Evolutionary conservation across 2,888 invertebrate genomes (phyloP).

Genomic region (Hydraecia micacea): DNA sequence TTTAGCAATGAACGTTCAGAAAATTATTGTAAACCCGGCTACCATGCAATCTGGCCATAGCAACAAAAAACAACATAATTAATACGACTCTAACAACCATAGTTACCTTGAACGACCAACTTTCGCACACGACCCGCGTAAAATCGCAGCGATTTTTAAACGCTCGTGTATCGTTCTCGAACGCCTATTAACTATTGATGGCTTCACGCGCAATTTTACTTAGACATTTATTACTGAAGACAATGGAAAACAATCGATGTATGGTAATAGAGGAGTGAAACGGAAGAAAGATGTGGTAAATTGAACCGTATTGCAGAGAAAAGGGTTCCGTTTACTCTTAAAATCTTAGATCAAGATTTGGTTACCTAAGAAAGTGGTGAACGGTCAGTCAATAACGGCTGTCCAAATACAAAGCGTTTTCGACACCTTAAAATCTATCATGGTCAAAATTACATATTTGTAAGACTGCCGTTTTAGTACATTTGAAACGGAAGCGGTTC

Average conservation of each 20-base stretch:
- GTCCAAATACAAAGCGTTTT: too few relatives aligned
- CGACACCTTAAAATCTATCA: too few relatives aligned
- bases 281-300: conserved; percentile 51
- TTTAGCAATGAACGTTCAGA: not conserved
- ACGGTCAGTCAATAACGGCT: too few relatives aligned
- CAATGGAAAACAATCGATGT: conserved; percentile 70
- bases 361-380: too few relatives aligned
- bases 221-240: conserved; percentile 69
- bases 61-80: conserved; percentile 25
- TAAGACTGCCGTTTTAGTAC: too few relatives aligned
- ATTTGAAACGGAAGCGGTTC: too few relatives aligned
- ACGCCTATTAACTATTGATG: conserved; percentile 65
- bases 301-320: not conserved
- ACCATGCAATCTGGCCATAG: conserved; percentile 4
- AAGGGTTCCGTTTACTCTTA: conserved; percentile 45
- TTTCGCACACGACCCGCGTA: conserved; percentile 58
- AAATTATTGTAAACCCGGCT: not conserved
- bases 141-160: conserved; percentile 64
- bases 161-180: conserved; percentile 61
- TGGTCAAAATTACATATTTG: too few relatives aligned
- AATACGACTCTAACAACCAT: conserved; percentile 19
- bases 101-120: conserved; percentile 33
- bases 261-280: conserved; percentile 68
- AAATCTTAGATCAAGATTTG: too few relatives aligned
- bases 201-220: conserved; percentile 69